Conservation (phyloP, 2,888 invertebrate genomes). For the Melieria omissa region DNA sequence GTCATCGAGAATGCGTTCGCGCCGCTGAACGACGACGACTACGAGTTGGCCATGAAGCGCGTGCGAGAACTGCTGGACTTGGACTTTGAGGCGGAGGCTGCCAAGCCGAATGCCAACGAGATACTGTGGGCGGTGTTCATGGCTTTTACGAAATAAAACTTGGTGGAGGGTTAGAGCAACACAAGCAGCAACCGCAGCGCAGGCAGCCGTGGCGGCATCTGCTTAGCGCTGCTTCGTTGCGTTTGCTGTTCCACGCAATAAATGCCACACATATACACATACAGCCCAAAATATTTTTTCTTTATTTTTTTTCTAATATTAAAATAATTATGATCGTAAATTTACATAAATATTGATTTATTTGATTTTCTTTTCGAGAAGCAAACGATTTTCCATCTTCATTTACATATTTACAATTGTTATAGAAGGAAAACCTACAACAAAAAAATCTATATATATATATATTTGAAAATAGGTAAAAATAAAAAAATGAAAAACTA, state of each 20-base stretch:
- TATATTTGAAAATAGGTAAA: conserved; percentile 34
- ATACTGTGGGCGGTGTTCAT: conserved; percentile 99
- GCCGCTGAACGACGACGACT: conserved; percentile 95
- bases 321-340: conserved; percentile 20
- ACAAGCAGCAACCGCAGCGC: conserved; percentile 2
- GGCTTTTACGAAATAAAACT: conserved; percentile 93
- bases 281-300: conserved; percentile 20
- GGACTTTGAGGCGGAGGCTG: conserved; percentile 95
- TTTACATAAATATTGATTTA: conserved; percentile 21
- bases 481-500: conserved; percentile 26
- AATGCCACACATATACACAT: conserved; percentile 30
- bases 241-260: background rate
- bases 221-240: background rate
- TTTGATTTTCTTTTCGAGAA: conserved; percentile 32
- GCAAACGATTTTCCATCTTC: conserved; percentile 20
- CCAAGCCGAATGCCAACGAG: conserved; percentile 90
- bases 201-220: conserved; percentile 7
- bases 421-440: conserved; percentile 34
- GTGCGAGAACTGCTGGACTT: conserved; percentile 95
- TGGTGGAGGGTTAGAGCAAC: conserved; percentile 17
- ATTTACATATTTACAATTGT: conserved; percentile 42
- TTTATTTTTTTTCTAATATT: conserved; percentile 2
- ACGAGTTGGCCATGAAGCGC: conserved; percentile 97
- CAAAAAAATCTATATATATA: conserved; percentile 31
- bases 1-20: conserved; percentile 99